Evolutionary conservation across 1,140 invertebrate genomes (phyloP), one percentile per base, ranked within the genome.

Genomic region (Solenopsis fugax): DNA sequence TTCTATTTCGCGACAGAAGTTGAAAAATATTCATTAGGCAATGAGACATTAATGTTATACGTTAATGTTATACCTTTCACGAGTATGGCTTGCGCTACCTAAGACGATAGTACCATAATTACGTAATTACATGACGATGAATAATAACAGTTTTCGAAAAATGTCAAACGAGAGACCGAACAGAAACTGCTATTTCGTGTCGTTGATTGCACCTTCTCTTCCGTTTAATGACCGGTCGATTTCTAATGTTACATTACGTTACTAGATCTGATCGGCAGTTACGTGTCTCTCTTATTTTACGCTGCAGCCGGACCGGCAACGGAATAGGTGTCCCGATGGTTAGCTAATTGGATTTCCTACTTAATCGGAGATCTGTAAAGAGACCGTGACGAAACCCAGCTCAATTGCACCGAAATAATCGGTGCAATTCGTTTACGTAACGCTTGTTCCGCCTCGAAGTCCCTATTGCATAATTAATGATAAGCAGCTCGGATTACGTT

Each of bases 241-340:
- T 82, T 86, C 73, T 65, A 82, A 67, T 81, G 58, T 86, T 86
- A 67, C 21, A 78, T 77, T 81, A 78, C 34, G 58, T 62, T 71
- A 45, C 41, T 29, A 65, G 60, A 69, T 86, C 48, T n/a, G 48
- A 69, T 45, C 29, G 48, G 18, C 34, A 48, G 69, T 84, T 75
- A 50, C 69, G 65, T 58, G 56, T 73, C n/a, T 37, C 48, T 60
- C 29, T 84, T 84, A 13, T 54, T 58, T 73, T 58, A 41, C 24
- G 2, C 7, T 73, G 64, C 54, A 48, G 21, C 10, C 41, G 13
- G 69, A 81, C 50, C 34, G 48, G 48, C 48, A 52, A 45, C 62
- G 48, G 16, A 81, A 34, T 50, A 48, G 37, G 52, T 60, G 69
- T 48, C 12, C 56, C 10, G 41, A 75, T 48, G 4, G 80, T 60